phyloP scores from a whole-genome alignment of 2,113 vertebrate genomes.

The Maylandia zebra region DNA sequence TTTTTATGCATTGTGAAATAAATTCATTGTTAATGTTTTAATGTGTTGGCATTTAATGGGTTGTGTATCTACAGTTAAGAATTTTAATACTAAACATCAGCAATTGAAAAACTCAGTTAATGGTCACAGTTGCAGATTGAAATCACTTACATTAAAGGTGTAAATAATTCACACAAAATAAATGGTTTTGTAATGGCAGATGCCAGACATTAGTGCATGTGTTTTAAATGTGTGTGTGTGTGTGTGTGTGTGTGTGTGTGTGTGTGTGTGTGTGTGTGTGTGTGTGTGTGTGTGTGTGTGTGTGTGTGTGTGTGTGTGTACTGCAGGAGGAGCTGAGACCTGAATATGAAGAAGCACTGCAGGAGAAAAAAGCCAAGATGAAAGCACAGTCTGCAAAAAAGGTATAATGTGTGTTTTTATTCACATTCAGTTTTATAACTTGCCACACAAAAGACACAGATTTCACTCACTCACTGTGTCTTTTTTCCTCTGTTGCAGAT shows the following conservation, averaged over 20 bases:
- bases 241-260: neutral
- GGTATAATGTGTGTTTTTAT: slow-evolving; percentile 5
- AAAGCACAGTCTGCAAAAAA: slow-evolving; percentile 43
- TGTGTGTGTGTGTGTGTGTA: neutral
- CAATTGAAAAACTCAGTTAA: neutral
- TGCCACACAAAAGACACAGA: neutral
- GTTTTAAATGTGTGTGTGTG: neutral
- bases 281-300: neutral
- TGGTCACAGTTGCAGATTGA: neutral
- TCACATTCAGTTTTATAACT: neutral
- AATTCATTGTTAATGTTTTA: neutral
- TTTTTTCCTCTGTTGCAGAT: slow-evolving; percentile 35
- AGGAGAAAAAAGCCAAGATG: slow-evolving; percentile 53
- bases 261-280: neutral
- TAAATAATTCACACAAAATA: neutral
- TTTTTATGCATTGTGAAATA: neutral
- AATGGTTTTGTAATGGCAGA: neutral
- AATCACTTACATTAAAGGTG: neutral
- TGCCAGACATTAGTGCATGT: too few relatives aligned
- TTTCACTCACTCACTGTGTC: neutral
- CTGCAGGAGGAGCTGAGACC: slow-evolving; percentile 60
- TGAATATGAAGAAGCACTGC: slow-evolving; percentile 59
- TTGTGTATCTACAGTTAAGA: neutral
- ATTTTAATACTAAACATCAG: neutral
- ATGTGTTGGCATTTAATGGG: neutral